Conservation (phyloP, 2,113 vertebrate species). For the Pteruthius melanotis region DNA sequence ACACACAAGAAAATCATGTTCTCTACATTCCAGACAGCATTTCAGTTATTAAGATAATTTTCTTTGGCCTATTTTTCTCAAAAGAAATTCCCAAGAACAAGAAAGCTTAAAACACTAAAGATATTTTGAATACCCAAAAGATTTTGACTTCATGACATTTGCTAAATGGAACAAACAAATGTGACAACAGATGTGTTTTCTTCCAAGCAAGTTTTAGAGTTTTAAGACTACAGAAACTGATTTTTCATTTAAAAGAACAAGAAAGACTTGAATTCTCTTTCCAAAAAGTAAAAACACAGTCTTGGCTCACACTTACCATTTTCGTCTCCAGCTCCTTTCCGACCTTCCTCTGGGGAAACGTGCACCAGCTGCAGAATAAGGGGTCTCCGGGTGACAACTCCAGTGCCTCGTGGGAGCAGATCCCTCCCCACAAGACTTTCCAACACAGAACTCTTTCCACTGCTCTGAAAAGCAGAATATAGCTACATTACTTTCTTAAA, state of each 20-base stretch:
- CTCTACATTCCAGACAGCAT: neutral
- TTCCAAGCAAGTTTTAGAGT: neutral
- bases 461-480: conserved; percentile 84
- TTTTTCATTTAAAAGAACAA: neutral
- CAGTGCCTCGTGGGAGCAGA: conserved; percentile 94
- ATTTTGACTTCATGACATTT: neutral
- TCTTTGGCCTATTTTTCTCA: neutral
- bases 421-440: conserved; percentile 95
- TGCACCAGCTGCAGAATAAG: conserved; percentile 96
- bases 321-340: conserved; percentile 88
- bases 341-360: conserved; percentile 86
- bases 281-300: neutral
- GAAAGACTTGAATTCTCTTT: neutral
- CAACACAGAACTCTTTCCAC: conserved; percentile 96
- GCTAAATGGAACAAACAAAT: neutral
- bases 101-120: neutral
- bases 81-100: neutral
- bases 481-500: conserved; percentile 11
- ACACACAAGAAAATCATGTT: neutral
- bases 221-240: neutral
- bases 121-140: neutral
- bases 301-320: conserved; percentile 80
- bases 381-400: conserved; percentile 92
- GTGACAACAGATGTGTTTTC: neutral
- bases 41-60: too few relatives aligned